Evolutionary conservation across 2,888 invertebrate species (phyloP).

Genomic region (Dicycla oo): DNA sequence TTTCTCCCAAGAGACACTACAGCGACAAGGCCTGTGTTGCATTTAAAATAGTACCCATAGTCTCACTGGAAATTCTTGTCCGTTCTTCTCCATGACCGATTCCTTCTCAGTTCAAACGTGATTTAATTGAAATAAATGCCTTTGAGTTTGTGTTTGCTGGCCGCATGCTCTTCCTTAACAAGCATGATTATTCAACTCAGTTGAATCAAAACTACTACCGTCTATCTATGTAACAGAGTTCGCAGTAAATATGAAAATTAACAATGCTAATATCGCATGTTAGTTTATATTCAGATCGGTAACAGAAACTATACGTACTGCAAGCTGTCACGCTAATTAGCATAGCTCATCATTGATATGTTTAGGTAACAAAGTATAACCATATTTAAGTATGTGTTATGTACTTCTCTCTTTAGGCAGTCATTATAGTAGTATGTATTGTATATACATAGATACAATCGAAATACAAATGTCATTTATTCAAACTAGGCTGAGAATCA

Average conservation of each 20-base stretch:
- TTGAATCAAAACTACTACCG: slow-evolving; percentile 1
- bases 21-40: neutral
- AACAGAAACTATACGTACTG: slow-evolving; percentile 12
- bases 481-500: too few species aligned
- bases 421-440: too few species aligned
- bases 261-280: slow-evolving; percentile 34
- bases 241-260: slow-evolving; percentile 32
- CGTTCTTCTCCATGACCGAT: neutral
- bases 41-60: neutral
- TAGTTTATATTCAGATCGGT: slow-evolving; percentile 17
- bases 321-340: slow-evolving; percentile 44
- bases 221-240: slow-evolving; percentile 11
- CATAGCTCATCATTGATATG: slow-evolving; percentile 35
- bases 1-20: neutral
- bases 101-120: too few species aligned
- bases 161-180: neutral
- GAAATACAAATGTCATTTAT: too few species aligned
- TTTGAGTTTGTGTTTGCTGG: neutral
- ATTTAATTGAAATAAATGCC: neutral
- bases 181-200: neutral
- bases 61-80: neutral
- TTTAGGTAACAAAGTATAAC: slow-evolving; percentile 8
- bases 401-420: neutral
- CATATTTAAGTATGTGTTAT: neutral
- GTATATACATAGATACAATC: too few species aligned